Evolutionary conservation across 2,888 invertebrate genomes (phyloP), one percentile per base, ranked within the genome.

Genomic region (Pollenia amentaria): DNA sequence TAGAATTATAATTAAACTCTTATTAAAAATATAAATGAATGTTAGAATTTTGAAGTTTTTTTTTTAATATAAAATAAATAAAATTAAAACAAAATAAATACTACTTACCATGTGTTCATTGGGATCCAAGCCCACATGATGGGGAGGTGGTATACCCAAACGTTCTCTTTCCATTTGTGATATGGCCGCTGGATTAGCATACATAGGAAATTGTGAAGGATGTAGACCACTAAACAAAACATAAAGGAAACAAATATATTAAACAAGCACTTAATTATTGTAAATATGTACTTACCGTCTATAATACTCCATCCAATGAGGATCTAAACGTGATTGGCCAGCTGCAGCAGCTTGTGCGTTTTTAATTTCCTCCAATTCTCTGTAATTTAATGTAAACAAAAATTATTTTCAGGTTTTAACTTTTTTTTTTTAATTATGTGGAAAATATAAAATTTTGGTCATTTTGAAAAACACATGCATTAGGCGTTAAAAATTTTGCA

Each of bases 291-390:
- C 72, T 70, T 87, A 92, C 92, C 92, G 95, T 91, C 98, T 94
- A 92, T 98, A 98, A 92, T 98, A 96, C 92, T 99, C 98, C 90
- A 98, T 93, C 98, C 98, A 96, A 90, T 96, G 96, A 0, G 97
- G 97, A 92, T 97, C 97, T 89, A 97, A 94, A 64, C 95, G 94
- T 84, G 96, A 94, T 70, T 95, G 95, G 40, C 95, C 95, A 18
- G 95, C 95, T 87, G 95, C 95, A 78, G 94, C 94, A 76, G 94
- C 94, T 89, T 94, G 93, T 87, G 96, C 95, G 93, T 95, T 95
- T 94, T 98, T 97, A 88, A 98, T 95, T 92, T 98, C 98, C 91
- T 98, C 98, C 88, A 93, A 89, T 90, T 93, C 93, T 89, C 94
- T 98, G 98, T 88, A 98, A 85, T 84, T 67, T 40, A 79, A 81